Conservation (phyloP, 2,113 vertebrate species). For the Spermophilus dauricus region DNA sequence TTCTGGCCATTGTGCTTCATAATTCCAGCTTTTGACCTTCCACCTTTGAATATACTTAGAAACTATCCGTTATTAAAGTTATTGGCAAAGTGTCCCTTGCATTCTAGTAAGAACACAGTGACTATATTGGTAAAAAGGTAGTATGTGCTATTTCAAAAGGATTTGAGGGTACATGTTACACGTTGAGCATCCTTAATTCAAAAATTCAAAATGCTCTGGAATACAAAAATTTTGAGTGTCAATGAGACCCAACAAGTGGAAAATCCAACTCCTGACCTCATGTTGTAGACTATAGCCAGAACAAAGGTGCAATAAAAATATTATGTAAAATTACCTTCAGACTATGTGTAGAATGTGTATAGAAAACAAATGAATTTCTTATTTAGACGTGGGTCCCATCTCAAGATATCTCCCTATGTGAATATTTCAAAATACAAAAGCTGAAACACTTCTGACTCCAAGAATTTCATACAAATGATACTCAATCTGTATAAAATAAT, state of each 20-base stretch:
- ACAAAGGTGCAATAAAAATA: background rate
- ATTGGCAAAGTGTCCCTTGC: background rate
- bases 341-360: background rate
- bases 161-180: background rate
- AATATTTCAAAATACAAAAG: background rate
- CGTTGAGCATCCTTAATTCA: background rate
- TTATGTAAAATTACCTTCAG: background rate
- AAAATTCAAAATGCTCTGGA: background rate
- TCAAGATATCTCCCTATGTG: background rate
- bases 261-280: background rate
- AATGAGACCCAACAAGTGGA: background rate
- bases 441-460: background rate
- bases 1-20: background rate
- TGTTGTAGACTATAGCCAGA: background rate
- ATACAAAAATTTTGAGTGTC: background rate
- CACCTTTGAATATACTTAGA: background rate
- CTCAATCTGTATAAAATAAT: background rate
- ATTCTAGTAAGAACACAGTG: constrained; percentile 16
- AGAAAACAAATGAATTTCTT: background rate
- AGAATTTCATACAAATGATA: background rate
- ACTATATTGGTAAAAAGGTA: background rate
- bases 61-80: background rate
- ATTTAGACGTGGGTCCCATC: background rate
- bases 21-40: background rate
- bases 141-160: background rate